A percentile compares a stretch with the other conserved stretches of the same genome.
Conservation (phyloP, 2,797 vertebrate genomes). For the Decapterus maruadsi region DNA sequence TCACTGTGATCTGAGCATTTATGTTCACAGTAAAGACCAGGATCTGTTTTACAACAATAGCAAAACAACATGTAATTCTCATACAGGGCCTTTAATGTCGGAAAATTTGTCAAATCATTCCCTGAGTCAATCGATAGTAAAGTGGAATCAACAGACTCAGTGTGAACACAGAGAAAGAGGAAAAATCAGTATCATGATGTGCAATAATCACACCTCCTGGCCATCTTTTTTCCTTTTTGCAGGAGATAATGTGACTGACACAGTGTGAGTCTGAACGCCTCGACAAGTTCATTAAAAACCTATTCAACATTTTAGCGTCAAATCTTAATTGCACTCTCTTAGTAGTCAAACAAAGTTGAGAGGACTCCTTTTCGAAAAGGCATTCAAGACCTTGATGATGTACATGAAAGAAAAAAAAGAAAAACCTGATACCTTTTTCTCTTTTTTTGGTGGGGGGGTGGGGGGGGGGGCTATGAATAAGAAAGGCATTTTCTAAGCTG, state of each 20-base stretch:
- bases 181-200: background rate
- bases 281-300: conserved; percentile 50
- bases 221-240: background rate
- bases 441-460: background rate
- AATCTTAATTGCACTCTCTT: conserved; percentile 38
- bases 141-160: conserved; percentile 7
- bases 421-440: background rate
- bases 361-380: background rate
- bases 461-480: background rate
- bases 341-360: conserved; percentile 29
- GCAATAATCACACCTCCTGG: conserved; percentile 9
- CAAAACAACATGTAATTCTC: too few relatives aligned
- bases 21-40: too few relatives aligned
- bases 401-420: background rate
- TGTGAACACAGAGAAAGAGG: too few relatives aligned
- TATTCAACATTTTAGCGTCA: conserved; percentile 29
- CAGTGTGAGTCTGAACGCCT: conserved; percentile 15
- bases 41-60: too few relatives aligned
- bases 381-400: conserved; percentile 11
- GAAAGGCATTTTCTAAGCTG: conserved; percentile 40
- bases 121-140: background rate
- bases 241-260: conserved; percentile 13
- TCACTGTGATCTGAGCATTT: too few relatives aligned
- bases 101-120: background rate
- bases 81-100: background rate